These are phyloP conservation scores for Xiphophorus maculatus DNA, from an alignment of 2,113 vertebrate genomes.

Conservation along the genomic window DNA sequence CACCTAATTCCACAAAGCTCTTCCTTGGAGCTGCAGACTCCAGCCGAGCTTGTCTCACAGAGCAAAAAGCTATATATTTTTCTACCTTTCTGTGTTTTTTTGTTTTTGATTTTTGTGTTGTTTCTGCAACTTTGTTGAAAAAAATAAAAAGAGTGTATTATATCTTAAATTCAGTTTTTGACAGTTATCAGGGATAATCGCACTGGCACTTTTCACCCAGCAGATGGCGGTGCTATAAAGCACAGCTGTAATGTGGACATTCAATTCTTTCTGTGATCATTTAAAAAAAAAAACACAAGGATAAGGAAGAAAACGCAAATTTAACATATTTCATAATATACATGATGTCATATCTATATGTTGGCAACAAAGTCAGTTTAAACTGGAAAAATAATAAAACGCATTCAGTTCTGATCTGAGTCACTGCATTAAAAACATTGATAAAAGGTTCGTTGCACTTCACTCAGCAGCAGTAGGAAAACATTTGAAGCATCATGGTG, in stretches of 20 bases:
- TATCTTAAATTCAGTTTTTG: neutral
- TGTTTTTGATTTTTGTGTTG: too few relatives aligned
- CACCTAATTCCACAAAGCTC: too few relatives aligned
- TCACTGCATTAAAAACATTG: neutral
- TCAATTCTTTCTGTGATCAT: neutral
- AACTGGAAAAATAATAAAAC: constrained; percentile 24
- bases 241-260: constrained; percentile 3
- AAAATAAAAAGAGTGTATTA: neutral
- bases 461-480: neutral
- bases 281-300: neutral
- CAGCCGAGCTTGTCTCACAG: too few relatives aligned
- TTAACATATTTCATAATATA: constrained; percentile 4
- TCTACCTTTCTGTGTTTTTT: too few relatives aligned
- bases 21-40: too few relatives aligned
- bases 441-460: neutral
- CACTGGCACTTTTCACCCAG: constrained; percentile 21
- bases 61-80: too few relatives aligned
- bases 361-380: constrained; percentile 23
- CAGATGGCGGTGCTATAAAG: constrained; percentile 37
- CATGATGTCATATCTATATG: neutral
- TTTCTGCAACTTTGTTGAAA: too few relatives aligned
- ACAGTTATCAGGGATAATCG: neutral
- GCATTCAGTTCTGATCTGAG: neutral
- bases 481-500: neutral
- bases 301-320: neutral